A percentile compares a stretch with the other conserved stretches of the same genome.
These are phyloP conservation scores for Forbesichthys agassizii DNA, from an alignment of 2,113 vertebrate genomes.

Conservation along the genomic window DNA sequence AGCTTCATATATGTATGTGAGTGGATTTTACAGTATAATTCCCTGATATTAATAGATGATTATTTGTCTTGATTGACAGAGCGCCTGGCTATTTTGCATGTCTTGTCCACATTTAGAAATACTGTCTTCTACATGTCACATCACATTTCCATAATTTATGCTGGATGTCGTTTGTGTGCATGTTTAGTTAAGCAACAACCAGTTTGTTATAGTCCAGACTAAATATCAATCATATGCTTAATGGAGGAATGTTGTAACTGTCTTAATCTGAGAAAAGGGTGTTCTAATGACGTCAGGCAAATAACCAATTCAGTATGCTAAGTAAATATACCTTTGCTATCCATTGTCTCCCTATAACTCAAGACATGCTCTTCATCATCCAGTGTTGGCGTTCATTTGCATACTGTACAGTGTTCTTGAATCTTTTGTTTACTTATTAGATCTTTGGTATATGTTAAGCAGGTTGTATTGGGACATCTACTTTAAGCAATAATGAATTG, in stretches of 20 bases:
- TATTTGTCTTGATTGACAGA: constrained; percentile 33
- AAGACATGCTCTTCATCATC: neutral
- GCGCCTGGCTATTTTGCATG: constrained; percentile 19
- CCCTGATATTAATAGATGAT: constrained; percentile 2
- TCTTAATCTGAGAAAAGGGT: constrained; percentile 16
- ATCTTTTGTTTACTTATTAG: no score
- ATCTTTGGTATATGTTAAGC: no score
- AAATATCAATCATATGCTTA: constrained; percentile 11
- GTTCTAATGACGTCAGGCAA: constrained; percentile 22
- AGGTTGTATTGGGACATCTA: constrained; percentile 4
- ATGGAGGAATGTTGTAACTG: constrained; percentile 7
- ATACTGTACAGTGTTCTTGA: no score
- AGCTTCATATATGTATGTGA: constrained; percentile 30
- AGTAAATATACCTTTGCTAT: constrained; percentile 6
- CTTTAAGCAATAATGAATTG: constrained; percentile 62
- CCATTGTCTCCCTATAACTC: constrained; percentile 24
- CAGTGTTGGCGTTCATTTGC: constrained; percentile 29
- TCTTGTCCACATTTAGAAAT: constrained; percentile 50
- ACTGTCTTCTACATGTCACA: constrained; percentile 54
- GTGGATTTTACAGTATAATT: constrained; percentile 45
- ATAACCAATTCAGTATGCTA: neutral
- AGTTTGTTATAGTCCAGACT: neutral
- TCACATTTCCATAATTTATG: constrained; percentile 1
- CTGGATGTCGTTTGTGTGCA: constrained; percentile 42
- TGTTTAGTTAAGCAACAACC: constrained; percentile 43